Conservation (phyloP, 2,797 vertebrate species). For the Enteromius radiatus region DNA sequence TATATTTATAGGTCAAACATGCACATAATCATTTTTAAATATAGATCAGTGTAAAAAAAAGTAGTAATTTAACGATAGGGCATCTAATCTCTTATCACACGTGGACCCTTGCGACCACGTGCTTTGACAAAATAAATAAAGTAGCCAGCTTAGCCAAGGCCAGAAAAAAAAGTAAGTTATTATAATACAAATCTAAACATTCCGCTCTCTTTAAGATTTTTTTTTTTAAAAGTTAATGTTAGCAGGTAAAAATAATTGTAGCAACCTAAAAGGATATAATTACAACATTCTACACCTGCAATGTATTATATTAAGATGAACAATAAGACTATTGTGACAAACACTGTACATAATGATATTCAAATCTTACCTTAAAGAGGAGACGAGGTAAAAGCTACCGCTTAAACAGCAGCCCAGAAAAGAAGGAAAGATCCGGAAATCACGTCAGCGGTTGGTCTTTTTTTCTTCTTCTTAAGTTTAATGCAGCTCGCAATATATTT, state of each 20-base stretch:
- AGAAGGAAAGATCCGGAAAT: background rate
- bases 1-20: background rate
- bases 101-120: conserved; percentile 14
- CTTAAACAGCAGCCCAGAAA: fast-evolving
- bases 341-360: background rate
- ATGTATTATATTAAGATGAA: background rate
- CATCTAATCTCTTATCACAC: background rate
- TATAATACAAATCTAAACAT: too few relatives aligned
- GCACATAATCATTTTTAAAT: too few relatives aligned
- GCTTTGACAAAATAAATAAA: background rate
- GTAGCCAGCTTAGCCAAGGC: too few relatives aligned
- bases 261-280: background rate
- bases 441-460: background rate
- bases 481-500: too few relatives aligned
- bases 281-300: too few relatives aligned
- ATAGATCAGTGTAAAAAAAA: too few relatives aligned
- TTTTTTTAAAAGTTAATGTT: too few relatives aligned
- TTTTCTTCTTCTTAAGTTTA: background rate
- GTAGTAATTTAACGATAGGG: fast-evolving
- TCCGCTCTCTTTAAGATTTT: too few relatives aligned
- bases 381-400: fast-evolving
- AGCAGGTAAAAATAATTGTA: background rate
- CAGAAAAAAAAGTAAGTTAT: too few relatives aligned
- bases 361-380: background rate
- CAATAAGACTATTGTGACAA: background rate